Evolutionary conservation across 2,797 vertebrate genomes (phyloP), one percentile per base, ranked within the genome.

Genomic region (Rhyacichthys aspro): DNA sequence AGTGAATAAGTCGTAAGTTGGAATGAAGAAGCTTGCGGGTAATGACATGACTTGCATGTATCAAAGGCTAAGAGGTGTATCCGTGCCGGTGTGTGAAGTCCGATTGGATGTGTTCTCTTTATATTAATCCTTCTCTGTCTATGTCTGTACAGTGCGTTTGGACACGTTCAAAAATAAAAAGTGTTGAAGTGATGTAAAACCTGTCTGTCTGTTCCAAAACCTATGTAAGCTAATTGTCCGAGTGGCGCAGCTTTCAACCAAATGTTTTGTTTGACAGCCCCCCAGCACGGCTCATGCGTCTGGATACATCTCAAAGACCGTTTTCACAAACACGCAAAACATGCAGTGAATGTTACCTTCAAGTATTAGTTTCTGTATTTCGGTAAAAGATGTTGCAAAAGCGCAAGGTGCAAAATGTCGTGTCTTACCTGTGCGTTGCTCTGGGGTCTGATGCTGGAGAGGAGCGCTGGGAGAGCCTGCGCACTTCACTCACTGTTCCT

Each of bases 401-500:
- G 36, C 37, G 41, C 59, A 83, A 81, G 74, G 85, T 85, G 83
- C 75, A 84, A 47, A 18, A 68, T 81, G 87, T 89, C 87, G 88
- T 89, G 89, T 47, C 90, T 91, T 91, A 90, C 90, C 89, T 90
- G 90, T 66, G 86, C 81, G 85, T 59, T 80, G 85, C 82, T 83
- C 55, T 60, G 83, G 72, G 82, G 67, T 78, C 61, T 75, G 84
- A 77, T 84, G 78, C 83, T 82, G 84, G 69, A 82, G 76, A 79
- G 6, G 19, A 74, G 83, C 72, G 78, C 66, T 50, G 70, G 63
- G 59, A 81, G 84, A 88, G 85, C 72, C 79, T 90, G 89, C 89
- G 89, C 89, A 90, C 86, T 83, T 82, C 54, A 59, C 59, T 76
- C 75, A 23, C 69, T 53, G 69, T 47, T 43, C 63, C 63, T 83